Evolutionary conservation across 2,113 vertebrate species (phyloP), one percentile per base, ranked within the genome.

Genomic region (Rhadina sibilatrix): DNA sequence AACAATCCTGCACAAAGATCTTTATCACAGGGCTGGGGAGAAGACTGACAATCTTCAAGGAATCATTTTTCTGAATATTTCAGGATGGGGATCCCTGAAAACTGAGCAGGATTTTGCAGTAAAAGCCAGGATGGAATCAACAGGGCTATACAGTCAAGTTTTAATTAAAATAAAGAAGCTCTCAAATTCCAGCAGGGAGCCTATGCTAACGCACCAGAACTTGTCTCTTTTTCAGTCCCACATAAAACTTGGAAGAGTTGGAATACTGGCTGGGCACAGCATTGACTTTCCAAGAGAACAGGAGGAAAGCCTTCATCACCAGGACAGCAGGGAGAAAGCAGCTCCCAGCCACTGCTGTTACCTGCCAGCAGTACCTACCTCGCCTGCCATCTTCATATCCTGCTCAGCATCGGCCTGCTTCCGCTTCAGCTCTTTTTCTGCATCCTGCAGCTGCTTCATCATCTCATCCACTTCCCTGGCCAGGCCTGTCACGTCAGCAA

Each of bases 301-400:
- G 42, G 19, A 77, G 11, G 46, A 77, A 56, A 72, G 66, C 20
- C 19, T 40, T 15, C 31, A 46, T 7, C 0, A 0, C 30, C 57
- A 85, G 66, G 65, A n/a, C n/a, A 72, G 71, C 15, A 33, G 31
- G n/a, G 70, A 82, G 53, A 89, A 69, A 33, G 53, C 42, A 86
- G 35, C 27, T 83, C 72, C 54, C 35, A 28, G 42, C 37, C 54
- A 10, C 57, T 83, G 4, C 27, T 37, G 70, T 49, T 49, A 65
- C 9, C 30, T 3, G 64, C 13, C 72, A 24, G 17, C 31, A 3
- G 18, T 8, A 79, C 98, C 80, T 87, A 99, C 99, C 99, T 99
- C 99, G 15, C 94, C 92, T 1, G 99, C 99, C 99, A 99, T 99
- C 98, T 98, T 99, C 99, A 99, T 99, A 92, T 99, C 99, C 72